Evolutionary conservation across 2,888 invertebrate species (phyloP), one percentile per base, ranked within the genome.

Genomic region (Sturmia bella): DNA sequence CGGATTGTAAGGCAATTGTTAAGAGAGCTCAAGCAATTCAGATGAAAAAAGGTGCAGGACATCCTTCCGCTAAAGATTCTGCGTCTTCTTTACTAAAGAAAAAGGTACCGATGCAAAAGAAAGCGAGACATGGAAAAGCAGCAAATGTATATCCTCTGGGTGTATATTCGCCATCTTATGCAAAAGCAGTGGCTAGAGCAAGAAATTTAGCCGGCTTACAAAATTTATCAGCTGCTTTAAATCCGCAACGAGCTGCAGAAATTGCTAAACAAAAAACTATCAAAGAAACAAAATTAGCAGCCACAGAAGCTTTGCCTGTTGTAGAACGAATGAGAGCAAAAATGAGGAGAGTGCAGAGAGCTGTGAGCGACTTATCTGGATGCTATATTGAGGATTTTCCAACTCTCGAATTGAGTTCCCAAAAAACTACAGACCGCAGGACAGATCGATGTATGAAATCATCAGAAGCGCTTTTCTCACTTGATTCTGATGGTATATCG

Each of bases 281-380:
- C 12, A 39, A 32, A 43, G 81, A 83, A 63, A 68, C 78, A 2
- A 81, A 83, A 54, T 4, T 54, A 9, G 68, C 70, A 7, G 63
- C 77, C 1, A 78, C 84, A 73, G 76, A 75, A n/a, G 74, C 79
- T 1, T 57, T 84, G 37, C 73, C 81, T 0, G 43, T 50, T 11
- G 21, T 70, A 1, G 76, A 69, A 43, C 59, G 63, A 24, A 80
- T 81, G 43, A 77, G 68, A 32, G 72, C 79, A 43, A 52, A 59
- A 56, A 75, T 79, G 21, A 59, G 24, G 32, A 27, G 37, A 12
- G 63, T 70, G 37, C 32, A 17, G 2, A 39, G 52, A 41, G 39
- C 5, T 13, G 39, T 39, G 13, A 17, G 56, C 4, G 12, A 9
- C 7, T 11, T 63, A 12, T 56, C 68, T 2, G 56, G 50, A 11